These are phyloP conservation scores for Bombus haemorrhoidalis DNA, from an alignment of 1,140 invertebrate species.

Conservation along the genomic window DNA sequence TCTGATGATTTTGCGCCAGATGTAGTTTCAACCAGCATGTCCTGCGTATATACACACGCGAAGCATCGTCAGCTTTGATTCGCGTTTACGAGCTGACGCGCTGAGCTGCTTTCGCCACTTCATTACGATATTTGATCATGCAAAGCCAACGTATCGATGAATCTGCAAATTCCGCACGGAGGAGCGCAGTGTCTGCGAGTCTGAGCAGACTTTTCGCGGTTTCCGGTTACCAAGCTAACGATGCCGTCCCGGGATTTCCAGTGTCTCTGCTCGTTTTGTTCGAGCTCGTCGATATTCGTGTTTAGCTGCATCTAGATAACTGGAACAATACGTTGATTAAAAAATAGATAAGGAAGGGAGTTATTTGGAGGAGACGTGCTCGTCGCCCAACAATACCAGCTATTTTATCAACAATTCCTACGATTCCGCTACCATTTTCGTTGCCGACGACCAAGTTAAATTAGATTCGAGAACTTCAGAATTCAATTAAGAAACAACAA, in stretches of 20 bases:
- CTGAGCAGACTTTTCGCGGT: conserved; percentile 14
- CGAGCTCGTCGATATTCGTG: conserved; percentile 8
- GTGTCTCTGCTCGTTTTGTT: neutral
- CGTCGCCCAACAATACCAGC: neutral
- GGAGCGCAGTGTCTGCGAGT: neutral
- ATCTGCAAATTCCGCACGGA: conserved; percentile 36
- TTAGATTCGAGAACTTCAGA: neutral
- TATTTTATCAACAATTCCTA: neutral
- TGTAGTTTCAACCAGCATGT: neutral
- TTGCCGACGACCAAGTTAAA: neutral
- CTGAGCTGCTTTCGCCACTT: conserved; percentile 62
- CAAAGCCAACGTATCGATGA: conserved; percentile 45
- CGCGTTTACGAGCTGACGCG: conserved; percentile 21
- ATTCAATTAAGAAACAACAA: conserved; percentile 13
- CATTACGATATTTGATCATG: conserved; percentile 70
- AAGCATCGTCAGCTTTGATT: conserved; percentile 40
- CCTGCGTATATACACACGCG: neutral
- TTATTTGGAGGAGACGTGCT: neutral
- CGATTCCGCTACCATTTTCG: neutral
- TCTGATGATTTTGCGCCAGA: conserved; percentile 5
- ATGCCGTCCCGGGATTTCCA: neutral
- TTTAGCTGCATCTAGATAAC: neutral
- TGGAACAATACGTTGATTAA: neutral
- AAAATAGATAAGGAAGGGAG: neutral
- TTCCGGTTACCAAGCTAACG: neutral